Percentiles rank a stretch among this genome's conserved stretches.
Evolutionary conservation across 2,888 invertebrate genomes (phyloP).

Genomic region (Diogma glabrata): DNA sequence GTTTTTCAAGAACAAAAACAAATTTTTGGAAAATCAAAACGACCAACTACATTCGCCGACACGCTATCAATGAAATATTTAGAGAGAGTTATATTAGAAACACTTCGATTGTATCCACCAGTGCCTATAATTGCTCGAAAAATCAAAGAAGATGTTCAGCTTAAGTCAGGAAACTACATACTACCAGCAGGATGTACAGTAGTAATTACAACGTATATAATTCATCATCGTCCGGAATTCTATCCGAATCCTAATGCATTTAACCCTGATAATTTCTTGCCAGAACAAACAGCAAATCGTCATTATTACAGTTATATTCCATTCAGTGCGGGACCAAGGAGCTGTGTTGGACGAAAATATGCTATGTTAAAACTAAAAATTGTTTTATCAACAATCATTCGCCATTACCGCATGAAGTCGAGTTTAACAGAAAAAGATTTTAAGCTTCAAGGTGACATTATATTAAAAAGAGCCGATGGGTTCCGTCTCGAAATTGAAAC

Average conservation of each 20-base stretch:
- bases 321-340: constrained; percentile 70
- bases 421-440: constrained; percentile 53
- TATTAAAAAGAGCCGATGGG: constrained; percentile 60
- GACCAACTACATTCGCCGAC: constrained; percentile 64
- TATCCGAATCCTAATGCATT: constrained; percentile 60
- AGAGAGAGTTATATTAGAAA: constrained; percentile 66
- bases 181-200: constrained; percentile 62
- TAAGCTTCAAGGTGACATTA: constrained; percentile 58
- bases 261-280: constrained; percentile 69
- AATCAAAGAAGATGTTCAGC: constrained; percentile 54
- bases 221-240: constrained; percentile 53
- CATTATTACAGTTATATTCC: constrained; percentile 73
- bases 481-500: constrained; percentile 57
- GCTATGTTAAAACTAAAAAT: constrained; percentile 69
- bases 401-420: constrained; percentile 54
- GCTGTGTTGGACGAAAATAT: constrained; percentile 71
- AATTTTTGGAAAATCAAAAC: constrained; percentile 66
- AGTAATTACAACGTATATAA: constrained; percentile 50
- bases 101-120: constrained; percentile 66
- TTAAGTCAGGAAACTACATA: constrained; percentile 47
- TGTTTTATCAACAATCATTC: constrained; percentile 57
- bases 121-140: constrained; percentile 67
- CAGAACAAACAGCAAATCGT: constrained; percentile 58
- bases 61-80: constrained; percentile 72
- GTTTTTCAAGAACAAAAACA: constrained; percentile 62